Base-by-base conservation (phyloP, 2,797 vertebrate genomes). In the Hapalemur alaotrensis region DNA sequence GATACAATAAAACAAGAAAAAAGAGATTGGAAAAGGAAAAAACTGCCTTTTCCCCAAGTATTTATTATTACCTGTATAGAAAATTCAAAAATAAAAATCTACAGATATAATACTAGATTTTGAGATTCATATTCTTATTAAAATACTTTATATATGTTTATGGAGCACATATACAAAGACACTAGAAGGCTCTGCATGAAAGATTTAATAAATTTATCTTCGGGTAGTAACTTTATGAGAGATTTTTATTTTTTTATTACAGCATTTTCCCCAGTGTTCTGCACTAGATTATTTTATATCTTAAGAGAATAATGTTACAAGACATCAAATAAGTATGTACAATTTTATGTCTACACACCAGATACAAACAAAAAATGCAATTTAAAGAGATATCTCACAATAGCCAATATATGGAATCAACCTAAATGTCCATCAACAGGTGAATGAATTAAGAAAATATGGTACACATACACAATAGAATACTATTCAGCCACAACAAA, bases 41-140 rank as follows among this genome's bases (percentile, higher is more conserved):
- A 92, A 67, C 11, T 35, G 14, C 20, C 12, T 82, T 89, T 75
- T 50, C 50, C 25, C n/a, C 81, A 52, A 76, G 50, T 46, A 22
- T 18, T 92, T 81, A 92, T 57, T 67, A 85, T 82, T 46, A 85
- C 14, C 18, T 75, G 54, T 12, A 38, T 1, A 76, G 97, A 67
- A 93, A 91, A 91, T 57, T 54, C 11, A 46, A 61, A 91, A 93
- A 83, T 82, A 57, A 93, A 91, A 79, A 70, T 85, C 59, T 57
- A 88, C 22, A 63, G 17, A 79, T 2, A 18, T 23, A 78, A 5
- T 50, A 76, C 70, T 86, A 89, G 70, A 95, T 78, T 65, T 79
- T 59, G 32, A 61, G 73, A 80, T 46, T 73, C 63, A 75, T 8
- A 67, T 65, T 72, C 59, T 91, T 82, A 87, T 20, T 86, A n/a